A percentile compares a stretch with the other conserved stretches of the same genome.
Conservation (phyloP, 2,797 vertebrate genomes). For the Geotrypetes seraphini region DNA sequence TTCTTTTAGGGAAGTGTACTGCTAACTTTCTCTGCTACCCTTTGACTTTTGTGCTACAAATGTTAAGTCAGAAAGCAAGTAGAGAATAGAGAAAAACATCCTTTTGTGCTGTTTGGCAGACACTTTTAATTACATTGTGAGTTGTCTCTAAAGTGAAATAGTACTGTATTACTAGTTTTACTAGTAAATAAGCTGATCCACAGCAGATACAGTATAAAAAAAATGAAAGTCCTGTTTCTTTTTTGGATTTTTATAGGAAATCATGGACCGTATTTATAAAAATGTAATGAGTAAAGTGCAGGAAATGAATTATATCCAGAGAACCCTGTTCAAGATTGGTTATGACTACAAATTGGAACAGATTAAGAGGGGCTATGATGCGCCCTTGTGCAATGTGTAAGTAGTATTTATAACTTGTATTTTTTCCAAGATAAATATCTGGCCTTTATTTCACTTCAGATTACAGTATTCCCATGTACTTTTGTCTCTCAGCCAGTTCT, state of each 20-base stretch:
- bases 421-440: too few species aligned
- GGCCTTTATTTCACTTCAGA: too few species aligned
- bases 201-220: background rate
- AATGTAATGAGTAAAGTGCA: conserved; percentile 97
- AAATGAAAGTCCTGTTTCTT: conserved; percentile 3
- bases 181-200: background rate
- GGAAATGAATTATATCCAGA: conserved; percentile 90
- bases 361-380: conserved; percentile 88
- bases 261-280: conserved; percentile 97
- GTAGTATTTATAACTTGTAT: conserved; percentile 18
- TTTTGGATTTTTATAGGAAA: conserved; percentile 66
- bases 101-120: background rate
- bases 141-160: conserved; percentile 1
- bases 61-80: too few species aligned
- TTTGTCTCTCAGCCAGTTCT: too few species aligned
- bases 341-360: conserved; percentile 93
- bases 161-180: background rate
- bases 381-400: conserved; percentile 91
- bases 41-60: too few species aligned
- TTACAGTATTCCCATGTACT: too few species aligned
- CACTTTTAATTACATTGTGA: background rate
- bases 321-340: conserved; percentile 85
- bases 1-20: too few species aligned
- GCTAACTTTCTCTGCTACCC: too few species aligned
- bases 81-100: background rate